Conservation (phyloP, 2,113 vertebrate genomes). For the Pitta sordida region DNA sequence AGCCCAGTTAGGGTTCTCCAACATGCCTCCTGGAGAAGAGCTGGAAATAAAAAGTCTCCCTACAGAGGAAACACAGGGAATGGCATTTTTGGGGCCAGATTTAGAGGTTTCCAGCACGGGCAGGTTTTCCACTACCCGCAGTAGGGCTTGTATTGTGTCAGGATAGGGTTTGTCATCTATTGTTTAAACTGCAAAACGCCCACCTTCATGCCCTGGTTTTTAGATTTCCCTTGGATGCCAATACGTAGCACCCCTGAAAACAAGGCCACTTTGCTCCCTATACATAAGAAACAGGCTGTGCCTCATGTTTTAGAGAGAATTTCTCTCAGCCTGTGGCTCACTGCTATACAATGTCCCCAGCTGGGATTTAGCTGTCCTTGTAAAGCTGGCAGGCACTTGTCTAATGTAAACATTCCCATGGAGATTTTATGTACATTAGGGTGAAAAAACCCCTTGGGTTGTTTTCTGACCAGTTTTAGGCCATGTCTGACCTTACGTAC, state of each 20-base stretch:
- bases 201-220: accelerated
- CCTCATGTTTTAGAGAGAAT: neutral
- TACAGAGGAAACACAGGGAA: neutral
- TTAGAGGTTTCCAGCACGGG: neutral
- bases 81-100: neutral
- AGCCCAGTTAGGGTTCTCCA: neutral
- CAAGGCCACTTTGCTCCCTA: neutral
- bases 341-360: neutral
- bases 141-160: neutral
- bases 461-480: neutral
- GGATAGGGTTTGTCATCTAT: neutral
- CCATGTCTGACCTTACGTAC: neutral
- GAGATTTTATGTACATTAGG: neutral
- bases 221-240: neutral
- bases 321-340: neutral
- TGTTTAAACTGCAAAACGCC: neutral
- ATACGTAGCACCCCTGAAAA: neutral
- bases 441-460: neutral
- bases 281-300: neutral
- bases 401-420: neutral
- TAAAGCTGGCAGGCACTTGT: neutral
- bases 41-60: no score
- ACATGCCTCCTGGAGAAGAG: neutral
- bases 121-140: neutral
- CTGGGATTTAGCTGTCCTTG: neutral